Percentiles rank a stretch among this genome's conserved stretches.
Evolutionary conservation across 1,140 invertebrate genomes (phyloP).

Genomic region (Wasmannia auropunctata): DNA sequence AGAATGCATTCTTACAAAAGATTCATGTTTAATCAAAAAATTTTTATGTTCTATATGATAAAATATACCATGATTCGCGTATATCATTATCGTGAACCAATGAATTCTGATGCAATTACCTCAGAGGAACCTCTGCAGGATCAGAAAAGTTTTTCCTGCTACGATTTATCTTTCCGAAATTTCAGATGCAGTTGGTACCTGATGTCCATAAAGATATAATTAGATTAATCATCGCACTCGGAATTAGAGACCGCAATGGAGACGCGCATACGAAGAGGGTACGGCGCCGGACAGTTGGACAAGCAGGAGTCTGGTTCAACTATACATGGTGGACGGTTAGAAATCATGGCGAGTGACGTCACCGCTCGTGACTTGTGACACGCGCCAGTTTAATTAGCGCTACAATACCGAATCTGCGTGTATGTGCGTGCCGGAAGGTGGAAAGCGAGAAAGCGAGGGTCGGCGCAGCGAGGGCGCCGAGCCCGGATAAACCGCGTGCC

Average conservation of each 20-base stretch:
- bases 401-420: slow-evolving; percentile 79
- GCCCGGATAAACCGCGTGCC: slow-evolving; percentile 62
- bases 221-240: slow-evolving; percentile 26
- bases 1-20: background rate
- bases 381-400: slow-evolving; percentile 83
- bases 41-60: background rate
- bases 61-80: background rate
- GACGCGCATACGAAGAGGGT: background rate
- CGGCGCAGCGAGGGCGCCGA: slow-evolving; percentile 45
- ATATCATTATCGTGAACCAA: background rate
- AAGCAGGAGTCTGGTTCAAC: slow-evolving; percentile 35
- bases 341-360: slow-evolving; percentile 80
- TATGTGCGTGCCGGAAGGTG: slow-evolving; percentile 64
- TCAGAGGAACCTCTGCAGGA: background rate
- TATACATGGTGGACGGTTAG: slow-evolving; percentile 69
- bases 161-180: slow-evolving; percentile 41
- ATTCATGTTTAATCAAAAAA: background rate
- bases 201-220: slow-evolving; percentile 38
- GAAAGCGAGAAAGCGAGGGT: slow-evolving; percentile 48
- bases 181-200: slow-evolving; percentile 29
- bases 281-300: slow-evolving; percentile 21
- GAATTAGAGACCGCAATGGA: slow-evolving; percentile 4
- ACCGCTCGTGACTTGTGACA: slow-evolving; percentile 79
- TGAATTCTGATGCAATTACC: background rate
- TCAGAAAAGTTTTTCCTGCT: slow-evolving; percentile 26